Base-by-base conservation (phyloP, 1,140 invertebrate species). In the Caenorhabditis briggsae region DNA sequence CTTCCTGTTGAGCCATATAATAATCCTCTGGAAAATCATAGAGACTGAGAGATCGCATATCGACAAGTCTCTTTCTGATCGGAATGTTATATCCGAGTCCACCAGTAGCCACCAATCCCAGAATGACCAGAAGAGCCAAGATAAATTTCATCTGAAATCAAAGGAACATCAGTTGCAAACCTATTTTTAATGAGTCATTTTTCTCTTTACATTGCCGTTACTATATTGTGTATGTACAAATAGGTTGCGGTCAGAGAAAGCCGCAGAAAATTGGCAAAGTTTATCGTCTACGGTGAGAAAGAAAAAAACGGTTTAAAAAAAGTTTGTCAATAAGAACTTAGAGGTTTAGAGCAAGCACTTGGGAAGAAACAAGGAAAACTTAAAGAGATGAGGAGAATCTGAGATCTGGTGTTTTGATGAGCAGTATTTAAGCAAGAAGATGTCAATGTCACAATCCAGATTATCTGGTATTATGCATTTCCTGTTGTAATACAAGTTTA, bases 131-230 rank as follows among this genome's bases (percentile, higher is more conserved):
- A 61, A 25, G 0, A 9, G 6, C 3, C 3, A 9, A 12, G n/a
- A 12, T 3, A 33, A 61, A 11, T 58, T 58, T 58, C n/a, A 18
- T 61, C 59, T 61, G 23, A 61, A 61, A 61, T 11, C 7, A 25
- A 61, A 25, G 50, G 16, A 16, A 61, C 20, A 61, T 61, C 59
- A 61, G 23, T 61, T 61, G 23, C 59, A 61, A 61, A 33, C 59
- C 23, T 61, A 20, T 25, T 5, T 25, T 8, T 61, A 23, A 11
- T 20, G 12, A 25, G 14, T 61, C 23, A 18, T 14, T 25, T 25
- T 61, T 33, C 23, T 70, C 64, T 70, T 70, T 70, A 70, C 64
- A 46, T 70, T 70, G 64, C 64, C 64, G 64, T 70, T 16, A 70
- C 64, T 70, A 23, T 23, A 61, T 70, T 70, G 64, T 70, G 64